Conservation (phyloP, 2,888 invertebrate species). For the Sturmia bella region DNA sequence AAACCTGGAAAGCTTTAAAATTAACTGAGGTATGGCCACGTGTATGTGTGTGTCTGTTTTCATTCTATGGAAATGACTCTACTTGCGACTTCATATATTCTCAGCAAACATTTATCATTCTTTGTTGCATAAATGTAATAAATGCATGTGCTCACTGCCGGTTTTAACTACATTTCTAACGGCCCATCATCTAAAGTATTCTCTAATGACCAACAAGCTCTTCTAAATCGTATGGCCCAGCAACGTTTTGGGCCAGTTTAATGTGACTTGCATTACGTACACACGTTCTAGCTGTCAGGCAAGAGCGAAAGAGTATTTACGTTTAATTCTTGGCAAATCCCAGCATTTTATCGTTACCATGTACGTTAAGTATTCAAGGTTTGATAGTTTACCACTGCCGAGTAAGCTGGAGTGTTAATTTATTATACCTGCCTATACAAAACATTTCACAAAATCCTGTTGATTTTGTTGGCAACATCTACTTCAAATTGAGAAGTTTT, state of each 20-base stretch:
- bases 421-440: slow-evolving; percentile 20
- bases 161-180: background rate
- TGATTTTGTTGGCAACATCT: slow-evolving; percentile 4
- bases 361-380: background rate
- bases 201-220: slow-evolving; percentile 61
- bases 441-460: slow-evolving; percentile 22
- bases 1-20: slow-evolving; percentile 12
- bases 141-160: background rate
- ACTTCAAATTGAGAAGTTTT: background rate
- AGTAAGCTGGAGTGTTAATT: slow-evolving; percentile 45
- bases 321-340: slow-evolving; percentile 29
- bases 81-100: slow-evolving; percentile 6
- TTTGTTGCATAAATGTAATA: slow-evolving; percentile 56
- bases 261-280: slow-evolving; percentile 31
- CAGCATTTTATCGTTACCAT: slow-evolving; percentile 13
- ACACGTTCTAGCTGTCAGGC: background rate
- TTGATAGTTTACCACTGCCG: slow-evolving; percentile 29
- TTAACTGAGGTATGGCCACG: background rate
- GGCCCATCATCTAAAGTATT: slow-evolving; percentile 51
- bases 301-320: slow-evolving; percentile 16
- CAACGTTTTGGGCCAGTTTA: slow-evolving; percentile 36
- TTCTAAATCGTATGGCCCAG: slow-evolving; percentile 55
- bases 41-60: background rate
- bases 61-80: background rate
- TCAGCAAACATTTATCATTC: slow-evolving; percentile 40